Conservation (phyloP, 2,888 invertebrate species). For the Caenorhabditis wallacei region DNA sequence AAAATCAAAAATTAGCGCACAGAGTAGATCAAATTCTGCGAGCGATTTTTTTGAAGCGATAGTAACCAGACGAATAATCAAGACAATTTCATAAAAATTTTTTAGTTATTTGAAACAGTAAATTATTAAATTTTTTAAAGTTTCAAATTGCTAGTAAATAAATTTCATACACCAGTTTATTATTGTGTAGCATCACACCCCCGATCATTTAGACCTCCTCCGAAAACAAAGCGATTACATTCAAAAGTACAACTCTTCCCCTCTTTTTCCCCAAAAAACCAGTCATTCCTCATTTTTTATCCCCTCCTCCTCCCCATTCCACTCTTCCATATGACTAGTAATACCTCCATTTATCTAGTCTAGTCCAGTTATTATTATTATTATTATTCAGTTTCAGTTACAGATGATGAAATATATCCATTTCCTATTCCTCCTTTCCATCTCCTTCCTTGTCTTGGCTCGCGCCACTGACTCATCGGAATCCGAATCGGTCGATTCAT, state of each 20-base stretch:
- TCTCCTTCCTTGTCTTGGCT: slow-evolving; percentile 14
- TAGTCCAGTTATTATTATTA: too few relatives aligned
- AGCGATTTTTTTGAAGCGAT: too few relatives aligned
- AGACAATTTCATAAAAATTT: too few relatives aligned
- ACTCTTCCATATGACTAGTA: slow-evolving; percentile 3
- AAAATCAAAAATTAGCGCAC: too few relatives aligned
- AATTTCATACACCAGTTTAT: too few relatives aligned
- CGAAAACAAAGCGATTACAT: slow-evolving; percentile 36
- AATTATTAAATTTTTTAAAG: too few relatives aligned
- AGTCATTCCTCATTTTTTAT: not conserved
- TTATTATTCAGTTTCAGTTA: too few relatives aligned
- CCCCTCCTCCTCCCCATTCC: not conserved
- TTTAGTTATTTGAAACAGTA: too few relatives aligned
- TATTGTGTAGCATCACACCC: too few relatives aligned
- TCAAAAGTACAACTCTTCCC: slow-evolving; percentile 14
- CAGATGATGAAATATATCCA: slow-evolving; percentile 36
- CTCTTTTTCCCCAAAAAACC: not conserved
- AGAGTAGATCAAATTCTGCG: too few relatives aligned
- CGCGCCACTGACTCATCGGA: slow-evolving; percentile 49
- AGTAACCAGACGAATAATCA: too few relatives aligned
- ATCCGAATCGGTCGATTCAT: slow-evolving; percentile 35
- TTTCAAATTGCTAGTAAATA: too few relatives aligned
- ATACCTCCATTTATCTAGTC: slow-evolving; percentile 6
- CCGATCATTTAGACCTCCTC: not conserved
- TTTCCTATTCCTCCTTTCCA: slow-evolving; percentile 3